Evolutionary conservation across 2,888 invertebrate species (phyloP).

Genomic region (Drosophila setosimentum): DNA sequence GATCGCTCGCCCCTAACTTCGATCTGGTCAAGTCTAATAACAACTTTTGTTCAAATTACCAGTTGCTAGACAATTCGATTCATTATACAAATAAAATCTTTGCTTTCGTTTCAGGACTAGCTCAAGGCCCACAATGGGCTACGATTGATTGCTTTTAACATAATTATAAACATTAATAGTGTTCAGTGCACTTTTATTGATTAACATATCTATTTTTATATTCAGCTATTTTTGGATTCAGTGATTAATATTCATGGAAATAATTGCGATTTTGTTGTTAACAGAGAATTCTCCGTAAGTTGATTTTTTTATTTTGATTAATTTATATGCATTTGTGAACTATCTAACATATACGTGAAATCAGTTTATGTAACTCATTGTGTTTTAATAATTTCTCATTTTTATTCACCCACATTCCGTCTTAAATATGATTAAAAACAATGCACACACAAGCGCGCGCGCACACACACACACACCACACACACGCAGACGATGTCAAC

Average conservation of each 20-base stretch:
- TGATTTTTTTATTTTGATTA: neutral
- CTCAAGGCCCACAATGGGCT: neutral
- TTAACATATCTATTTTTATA: too few relatives aligned
- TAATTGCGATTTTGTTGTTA: too few relatives aligned
- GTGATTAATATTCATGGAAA: neutral
- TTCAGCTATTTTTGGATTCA: too few relatives aligned
- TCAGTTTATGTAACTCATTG: constrained; percentile 22
- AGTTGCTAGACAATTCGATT: neutral
- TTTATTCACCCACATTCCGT: neutral
- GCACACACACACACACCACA: neutral
- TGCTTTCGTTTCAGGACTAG: neutral
- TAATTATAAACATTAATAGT: neutral
- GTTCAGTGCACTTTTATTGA: neutral
- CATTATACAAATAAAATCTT: neutral
- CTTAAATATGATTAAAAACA: constrained; percentile 10
- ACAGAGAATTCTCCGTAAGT: neutral
- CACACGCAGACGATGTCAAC: constrained; percentile 39
- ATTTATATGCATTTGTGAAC: neutral
- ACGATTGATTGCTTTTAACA: neutral
- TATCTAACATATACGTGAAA: neutral
- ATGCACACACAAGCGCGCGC: constrained; percentile 2
- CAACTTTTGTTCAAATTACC: neutral
- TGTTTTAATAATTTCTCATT: constrained; percentile 13
- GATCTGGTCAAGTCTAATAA: neutral
- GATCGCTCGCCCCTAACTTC: too few relatives aligned